Evolutionary conservation across 1,140 invertebrate species (phyloP), one percentile per base, ranked within the genome.

Genomic region (Doryteuthis pealeii): DNA sequence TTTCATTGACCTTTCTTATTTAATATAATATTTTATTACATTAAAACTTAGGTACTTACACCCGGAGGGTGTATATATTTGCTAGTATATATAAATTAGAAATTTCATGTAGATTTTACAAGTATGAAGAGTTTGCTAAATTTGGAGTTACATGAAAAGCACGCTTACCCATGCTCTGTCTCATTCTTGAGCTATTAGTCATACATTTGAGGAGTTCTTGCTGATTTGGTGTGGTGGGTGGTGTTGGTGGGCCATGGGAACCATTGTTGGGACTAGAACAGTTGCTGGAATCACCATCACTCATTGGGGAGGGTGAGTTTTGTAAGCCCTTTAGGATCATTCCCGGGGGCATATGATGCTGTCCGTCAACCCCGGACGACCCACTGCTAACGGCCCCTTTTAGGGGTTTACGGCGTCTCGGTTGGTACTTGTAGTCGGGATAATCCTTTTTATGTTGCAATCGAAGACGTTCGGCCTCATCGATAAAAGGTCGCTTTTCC

Each of bases 361-460:
- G 74, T 72, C 80, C 80, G 70, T 80, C 78, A 73, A 78, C 81
- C n/a, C 77, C 75, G 33, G 78, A 76, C 45, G 74, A 45, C 6
- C 72, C 70, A 18, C 68, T 65, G n/a, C 73, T 72, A 49, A 79
- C 79, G 10, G 79, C 76, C 70, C 80, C 81, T 69, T 86, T 86
- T 8, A 84, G 74, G 32, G 82, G 82, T 69, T 87, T 87, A 74
- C 94, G 91, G 33, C 94, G 89, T 14, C 94, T 88, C 0, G 94
- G 94, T 84, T 96, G 94, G 83, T 96, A 96, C 79, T 97, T 97
- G 89, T 97, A 97, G 80, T 96, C 93, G n/a, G 95, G 95, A 86
- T 97, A 92, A 82, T 96, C 93, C 74, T 92, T 91, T n/a, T 96
- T 96, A 88, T 97, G 95, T 78, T 94, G 94, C 35, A 93, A 90